Evolutionary conservation across 1,140 invertebrate species (phyloP), one percentile per base, ranked within the genome.

Genomic region (Euglossa dilemma): DNA sequence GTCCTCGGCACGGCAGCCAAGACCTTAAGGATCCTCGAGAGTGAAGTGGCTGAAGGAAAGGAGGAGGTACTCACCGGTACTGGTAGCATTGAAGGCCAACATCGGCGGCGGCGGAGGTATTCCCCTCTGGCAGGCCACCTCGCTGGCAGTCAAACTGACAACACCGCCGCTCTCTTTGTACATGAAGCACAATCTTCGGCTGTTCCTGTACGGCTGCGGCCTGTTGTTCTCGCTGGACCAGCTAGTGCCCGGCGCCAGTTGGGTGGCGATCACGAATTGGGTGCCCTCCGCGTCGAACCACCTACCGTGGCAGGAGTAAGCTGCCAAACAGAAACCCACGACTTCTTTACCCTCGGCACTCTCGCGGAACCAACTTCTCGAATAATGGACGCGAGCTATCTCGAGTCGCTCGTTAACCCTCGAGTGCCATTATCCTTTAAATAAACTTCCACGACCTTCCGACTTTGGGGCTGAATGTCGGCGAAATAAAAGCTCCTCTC

Each of bases 301-400:
- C 84, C 96, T 96, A 83, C 97, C 97, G 91, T 98, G 97, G 94
- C 97, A 98, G 4, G 97, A 97, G 93, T 98, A 98, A 87, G 96
- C 97, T 98, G 94, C 12, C 94, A 93, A 77, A 66, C 66, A 80
- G 76, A 86, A 64, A 79, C 66, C 74, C 14, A 61, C 57, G 23
- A 57, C 20, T 56, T 63, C 66, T 50, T 72, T 75, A 79, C 16
- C 59, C 72, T 59, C 45, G 23, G 45, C 20, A 25, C 43, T 12
- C 47, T 23, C 36, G 59, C 28, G 43, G 70, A 56, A 86, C 77
- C 59, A 87, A 87, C 85, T 87, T 74, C 47, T n/a, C 14, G 80
- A 85, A 87, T 86, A 83, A 86, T 69, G 69, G 54, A 8, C 47
- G 57, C 36, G 9, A 61, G 25, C 59, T 59, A 25, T 88, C 70